Evolutionary conservation across 1,140 invertebrate genomes (phyloP), one percentile per base, ranked within the genome.

Genomic region (Anthonomus grandis): DNA sequence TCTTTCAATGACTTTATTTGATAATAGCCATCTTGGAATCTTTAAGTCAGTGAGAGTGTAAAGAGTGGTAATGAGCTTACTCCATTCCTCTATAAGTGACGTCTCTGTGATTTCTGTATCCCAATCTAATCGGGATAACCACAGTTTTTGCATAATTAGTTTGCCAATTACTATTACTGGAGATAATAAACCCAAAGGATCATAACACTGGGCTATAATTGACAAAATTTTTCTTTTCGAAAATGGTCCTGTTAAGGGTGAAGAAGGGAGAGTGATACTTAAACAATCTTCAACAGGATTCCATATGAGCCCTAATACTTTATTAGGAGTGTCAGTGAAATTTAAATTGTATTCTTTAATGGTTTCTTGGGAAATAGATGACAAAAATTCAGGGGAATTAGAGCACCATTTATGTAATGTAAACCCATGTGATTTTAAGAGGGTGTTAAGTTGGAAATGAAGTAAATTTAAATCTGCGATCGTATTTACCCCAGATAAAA

Each of bases 191-290:
- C 27, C 27, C n/a, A 31, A n/a, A n/a, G 27, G 27, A 31, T 31
- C 27, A n/a, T 31, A 31, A 31, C 27, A 31, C n/a, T 31, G 27
- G 6, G 27, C 27, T 8, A 23, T 38, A 17, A 8, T 4, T 15
- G 56, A 37, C 59, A 15, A 66, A 37, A 47, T 57, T 56, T 65
- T 21, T 25, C 42, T 46, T 46, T 46, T 46, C 6, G 42, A 21
- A 44, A 51, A 18, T 17, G 31, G 10, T 6, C 19, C 19, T 19
- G 6, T 12, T 10, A 6, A 15, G 13, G 6, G 17, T 18, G 18
- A 12, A 21, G 27, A 19, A 36, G 10, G 65, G 56, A 63, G 66
- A 64, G 66, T 67, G 46, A 65, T 21, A 9, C 13, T n/a, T 19
- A 55, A 34, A 6, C 31, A 19, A 21, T 55, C 41, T 15, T 12